Percentiles rank a stretch among this genome's conserved stretches.
phyloP scores from a whole-genome alignment of 1,140 invertebrate species.

The Phymorhynchus buccinoides region DNA sequence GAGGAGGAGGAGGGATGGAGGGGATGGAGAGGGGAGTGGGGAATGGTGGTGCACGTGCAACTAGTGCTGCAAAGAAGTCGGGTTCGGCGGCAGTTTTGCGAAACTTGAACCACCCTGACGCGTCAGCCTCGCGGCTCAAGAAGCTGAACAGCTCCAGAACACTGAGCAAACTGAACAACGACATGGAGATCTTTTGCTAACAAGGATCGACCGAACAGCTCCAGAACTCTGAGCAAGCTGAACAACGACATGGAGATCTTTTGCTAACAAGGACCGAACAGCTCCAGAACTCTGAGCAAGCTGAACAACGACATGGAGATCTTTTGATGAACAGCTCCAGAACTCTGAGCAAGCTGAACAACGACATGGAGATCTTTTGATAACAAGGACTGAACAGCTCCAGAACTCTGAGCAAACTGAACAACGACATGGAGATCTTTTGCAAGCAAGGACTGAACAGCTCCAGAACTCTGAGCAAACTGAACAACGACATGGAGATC shows the following conservation, averaged over 20 bases:
- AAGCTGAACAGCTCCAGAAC: background rate
- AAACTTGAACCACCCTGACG: background rate
- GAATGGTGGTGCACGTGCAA: background rate
- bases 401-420: conserved; percentile 4
- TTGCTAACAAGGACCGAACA: background rate
- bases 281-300: background rate
- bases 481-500: conserved; percentile 13
- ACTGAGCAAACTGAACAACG: conserved; percentile 7
- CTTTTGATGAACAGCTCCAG: background rate
- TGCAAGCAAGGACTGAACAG: background rate
- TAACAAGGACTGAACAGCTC: background rate
- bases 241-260: conserved; percentile 5
- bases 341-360: conserved; percentile 2
- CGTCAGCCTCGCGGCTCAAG: background rate
- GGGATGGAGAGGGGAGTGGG: background rate
- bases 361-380: background rate
- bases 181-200: background rate
- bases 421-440: conserved; percentile 10
- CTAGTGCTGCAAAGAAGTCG: background rate
- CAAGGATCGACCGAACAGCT: too few species aligned
- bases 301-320: conserved; percentile 17
- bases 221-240: background rate
- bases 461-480: background rate
- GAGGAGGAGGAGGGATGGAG: background rate
- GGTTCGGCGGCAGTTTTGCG: background rate